Evolutionary conservation across 2,888 invertebrate species (phyloP), one percentile per base, ranked within the genome.

Genomic region (Beris morrisii): DNA sequence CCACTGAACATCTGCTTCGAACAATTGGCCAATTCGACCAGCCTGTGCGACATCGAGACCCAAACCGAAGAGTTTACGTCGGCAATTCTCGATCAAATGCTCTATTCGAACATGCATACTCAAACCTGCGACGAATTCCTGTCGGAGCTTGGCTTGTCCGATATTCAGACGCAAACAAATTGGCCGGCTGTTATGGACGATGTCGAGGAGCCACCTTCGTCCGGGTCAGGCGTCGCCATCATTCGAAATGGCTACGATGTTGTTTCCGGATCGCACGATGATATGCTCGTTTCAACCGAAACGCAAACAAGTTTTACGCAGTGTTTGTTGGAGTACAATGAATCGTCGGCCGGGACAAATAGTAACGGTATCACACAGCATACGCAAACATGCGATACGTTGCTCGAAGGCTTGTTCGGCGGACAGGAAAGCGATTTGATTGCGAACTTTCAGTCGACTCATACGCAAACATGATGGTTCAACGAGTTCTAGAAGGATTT

Each of bases 11-110:
- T 61, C 52, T 67, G 67, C 31, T 65, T 69, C 44, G 65, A 64
- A 52, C 56, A 68, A 15, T 32, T 67, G 9, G 69, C 66, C 6
- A 66, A 56, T 13, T 64, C 67, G 32, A 46, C 64, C 13, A 48
- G 72, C n/a, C 82, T 84, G 67, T 84, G 85, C 66, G 83, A 84
- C 69, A 84, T 79, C 67, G 86, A 87, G 75, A 87, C 87, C 0
- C 87, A 87, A 75, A 87, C 87, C 0, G 85, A 85, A 70, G 75
- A 70, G 4, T 63, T 67, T 28, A 30, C 68, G 6, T 65, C 53
- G 3, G 65, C 79, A 6, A 74, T 70, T 6, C 50, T 82, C 64
- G 81, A 81, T 70, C 78, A 80, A 50, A 74, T 81, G 70, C 69
- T 81, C 12, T 83, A 82, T 69, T 81, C 78, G 65, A 81, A 84